Conservation (phyloP, 2,113 vertebrate species). For the Stictonetta naevosa region DNA sequence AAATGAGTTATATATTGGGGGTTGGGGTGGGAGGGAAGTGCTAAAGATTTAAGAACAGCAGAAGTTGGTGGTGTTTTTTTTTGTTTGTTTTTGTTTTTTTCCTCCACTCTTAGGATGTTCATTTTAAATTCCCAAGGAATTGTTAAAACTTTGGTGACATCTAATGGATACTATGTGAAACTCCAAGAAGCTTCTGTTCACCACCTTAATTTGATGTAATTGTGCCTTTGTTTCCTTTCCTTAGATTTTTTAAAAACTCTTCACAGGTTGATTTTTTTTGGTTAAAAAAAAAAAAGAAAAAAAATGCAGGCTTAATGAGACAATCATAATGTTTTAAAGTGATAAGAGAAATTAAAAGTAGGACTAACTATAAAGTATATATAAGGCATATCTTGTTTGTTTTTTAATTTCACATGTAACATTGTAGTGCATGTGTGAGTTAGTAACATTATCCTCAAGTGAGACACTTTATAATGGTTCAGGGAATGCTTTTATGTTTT, state of each 20-base stretch:
- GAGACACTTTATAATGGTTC: conserved; percentile 73
- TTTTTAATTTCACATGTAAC: conserved; percentile 75
- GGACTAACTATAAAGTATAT: conserved; percentile 71
- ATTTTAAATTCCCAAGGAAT: conserved; percentile 78
- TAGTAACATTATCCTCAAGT: conserved; percentile 64
- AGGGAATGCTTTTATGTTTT: conserved; percentile 71
- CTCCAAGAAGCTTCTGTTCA: conserved; percentile 73
- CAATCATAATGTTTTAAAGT: conserved; percentile 70
- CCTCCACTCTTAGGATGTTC: neutral
- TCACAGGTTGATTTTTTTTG: conserved; percentile 2
- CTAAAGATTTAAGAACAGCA: conserved; percentile 13
- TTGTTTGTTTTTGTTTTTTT: neutral
- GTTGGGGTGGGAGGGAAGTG: neutral
- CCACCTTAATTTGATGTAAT: conserved; percentile 36
- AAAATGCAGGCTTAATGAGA: conserved; percentile 35
- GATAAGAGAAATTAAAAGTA: conserved; percentile 59
- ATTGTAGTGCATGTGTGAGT: conserved; percentile 66
- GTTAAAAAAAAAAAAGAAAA: neutral
- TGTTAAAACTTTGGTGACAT: conserved; percentile 75
- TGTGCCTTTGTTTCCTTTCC: conserved; percentile 72
- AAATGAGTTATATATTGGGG: neutral
- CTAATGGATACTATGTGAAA: conserved; percentile 77
- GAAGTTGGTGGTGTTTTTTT: neutral
- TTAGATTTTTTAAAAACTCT: neutral
- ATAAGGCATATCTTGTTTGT: conserved; percentile 67